Evolutionary conservation across 2,797 vertebrate species (phyloP).

Genomic region (Sebastes glaucus): DNA sequence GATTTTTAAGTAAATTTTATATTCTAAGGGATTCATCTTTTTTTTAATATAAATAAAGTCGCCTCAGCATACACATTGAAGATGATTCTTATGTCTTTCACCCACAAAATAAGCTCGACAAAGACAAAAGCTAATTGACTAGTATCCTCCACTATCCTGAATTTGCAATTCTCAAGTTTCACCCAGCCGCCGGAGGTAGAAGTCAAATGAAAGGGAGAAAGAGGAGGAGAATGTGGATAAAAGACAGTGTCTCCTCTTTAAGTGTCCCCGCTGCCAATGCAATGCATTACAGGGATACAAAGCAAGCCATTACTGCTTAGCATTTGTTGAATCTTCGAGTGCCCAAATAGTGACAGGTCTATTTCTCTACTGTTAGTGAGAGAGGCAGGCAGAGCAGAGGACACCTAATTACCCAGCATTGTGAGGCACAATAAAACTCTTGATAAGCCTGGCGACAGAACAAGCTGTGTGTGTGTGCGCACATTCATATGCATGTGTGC

Average conservation of each 20-base stretch:
- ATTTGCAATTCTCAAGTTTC: constrained; percentile 54
- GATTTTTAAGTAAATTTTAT: neutral
- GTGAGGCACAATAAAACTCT: constrained; percentile 82
- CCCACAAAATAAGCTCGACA: neutral
- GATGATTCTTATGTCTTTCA: constrained; percentile 3
- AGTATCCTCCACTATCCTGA: constrained; percentile 32
- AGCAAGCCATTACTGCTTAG: constrained; percentile 84
- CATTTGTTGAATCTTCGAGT: constrained; percentile 84
- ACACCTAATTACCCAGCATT: constrained; percentile 86
- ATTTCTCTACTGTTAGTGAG: constrained; percentile 82
- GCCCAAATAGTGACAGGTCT: constrained; percentile 87
- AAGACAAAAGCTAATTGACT: constrained; percentile 44
- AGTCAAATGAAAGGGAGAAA: constrained; percentile 71
- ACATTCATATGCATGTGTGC: constrained; percentile 21
- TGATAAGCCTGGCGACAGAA: constrained; percentile 80
- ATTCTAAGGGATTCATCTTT: neutral
- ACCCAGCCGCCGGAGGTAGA: constrained; percentile 41
- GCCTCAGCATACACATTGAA: neutral
- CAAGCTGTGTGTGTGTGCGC: constrained; percentile 46
- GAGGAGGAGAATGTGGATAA: constrained; percentile 45
- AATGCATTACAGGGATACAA: constrained; percentile 78
- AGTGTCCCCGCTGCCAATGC: constrained; percentile 76
- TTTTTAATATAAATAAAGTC: neutral
- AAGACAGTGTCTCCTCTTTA: constrained; percentile 70
- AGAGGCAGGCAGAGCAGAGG: constrained; percentile 77